phyloP scores from a whole-genome alignment of 2,113 vertebrate genomes.

The Merops nubicus region DNA sequence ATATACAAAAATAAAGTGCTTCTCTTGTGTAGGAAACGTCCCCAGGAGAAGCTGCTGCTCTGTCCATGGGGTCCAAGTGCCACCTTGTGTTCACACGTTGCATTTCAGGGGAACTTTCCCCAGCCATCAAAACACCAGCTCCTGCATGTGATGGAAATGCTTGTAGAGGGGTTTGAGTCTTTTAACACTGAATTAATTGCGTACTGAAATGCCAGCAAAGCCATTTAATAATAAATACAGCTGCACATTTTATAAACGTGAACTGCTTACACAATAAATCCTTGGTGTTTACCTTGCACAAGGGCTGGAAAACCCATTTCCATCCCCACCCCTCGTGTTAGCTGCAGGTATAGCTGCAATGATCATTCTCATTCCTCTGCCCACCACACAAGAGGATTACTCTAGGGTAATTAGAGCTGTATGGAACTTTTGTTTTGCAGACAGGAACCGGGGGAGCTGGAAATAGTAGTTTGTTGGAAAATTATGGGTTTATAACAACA shows the following conservation, averaged over 20 bases:
- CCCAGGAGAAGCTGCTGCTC: neutral
- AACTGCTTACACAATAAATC: neutral
- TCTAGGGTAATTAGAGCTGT: neutral
- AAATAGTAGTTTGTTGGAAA: neutral
- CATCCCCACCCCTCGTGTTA: neutral
- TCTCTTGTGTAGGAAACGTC: neutral
- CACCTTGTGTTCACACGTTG: conserved; percentile 67
- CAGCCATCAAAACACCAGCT: neutral
- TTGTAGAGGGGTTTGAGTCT: neutral
- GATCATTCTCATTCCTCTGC: neutral
- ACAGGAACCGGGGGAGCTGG: neutral
- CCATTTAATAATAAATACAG: neutral
- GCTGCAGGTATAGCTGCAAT: too few species aligned
- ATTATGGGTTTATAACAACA: neutral
- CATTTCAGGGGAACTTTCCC: neutral
- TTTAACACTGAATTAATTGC: neutral
- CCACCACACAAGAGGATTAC: rapidly evolving
- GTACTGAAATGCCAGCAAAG: neutral
- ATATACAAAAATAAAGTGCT: neutral
- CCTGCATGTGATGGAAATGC: neutral
- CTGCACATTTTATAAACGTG: neutral
- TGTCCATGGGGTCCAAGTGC: conserved; percentile 70
- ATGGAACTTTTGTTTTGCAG: neutral
- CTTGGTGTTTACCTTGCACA: neutral
- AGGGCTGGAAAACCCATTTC: neutral